A percentile compares a stretch with the other conserved stretches of the same genome.
Evolutionary conservation across 1,140 invertebrate species (phyloP).

Genomic region (Ptiloglossa arizonensis): DNA sequence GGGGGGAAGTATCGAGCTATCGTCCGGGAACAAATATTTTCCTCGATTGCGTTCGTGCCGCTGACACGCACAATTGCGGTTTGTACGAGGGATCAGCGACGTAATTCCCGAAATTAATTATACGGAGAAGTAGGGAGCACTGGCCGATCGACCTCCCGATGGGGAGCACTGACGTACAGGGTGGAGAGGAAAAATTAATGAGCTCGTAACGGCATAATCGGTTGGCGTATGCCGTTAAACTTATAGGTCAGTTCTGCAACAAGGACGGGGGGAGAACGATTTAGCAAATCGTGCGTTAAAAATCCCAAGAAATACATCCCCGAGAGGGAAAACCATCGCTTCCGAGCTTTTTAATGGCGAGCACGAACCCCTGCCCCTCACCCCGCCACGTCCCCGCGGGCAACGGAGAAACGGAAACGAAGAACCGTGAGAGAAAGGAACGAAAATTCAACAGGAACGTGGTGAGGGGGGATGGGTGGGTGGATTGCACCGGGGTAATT

Average conservation of each 20-base stretch:
- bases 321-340: conserved; percentile 1
- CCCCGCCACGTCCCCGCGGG: too few species aligned
- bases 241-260: conserved; percentile 52
- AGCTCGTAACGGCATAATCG: conserved; percentile 61
- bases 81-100: conserved; percentile 48
- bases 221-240: conserved; percentile 48
- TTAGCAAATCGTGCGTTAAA: conserved; percentile 39
- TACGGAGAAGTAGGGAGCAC: conserved; percentile 32
- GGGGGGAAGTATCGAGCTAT: not conserved
- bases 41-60: conserved; percentile 45
- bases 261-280: conserved; percentile 7
- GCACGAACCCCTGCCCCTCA: not conserved
- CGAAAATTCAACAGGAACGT: too few species aligned
- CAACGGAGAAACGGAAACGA: too few species aligned
- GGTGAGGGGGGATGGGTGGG: too few species aligned
- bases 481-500: too few species aligned
- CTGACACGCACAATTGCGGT: conserved; percentile 50
- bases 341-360: conserved; percentile 19
- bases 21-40: conserved; percentile 44
- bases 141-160: too few species aligned
- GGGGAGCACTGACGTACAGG: not conserved
- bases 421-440: not conserved
- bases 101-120: conserved; percentile 62
- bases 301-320: conserved; percentile 36
- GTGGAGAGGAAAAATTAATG: conserved; percentile 60